Evolutionary conservation across 1,140 invertebrate species (phyloP).

Genomic region (Drosophila sechellia): DNA sequence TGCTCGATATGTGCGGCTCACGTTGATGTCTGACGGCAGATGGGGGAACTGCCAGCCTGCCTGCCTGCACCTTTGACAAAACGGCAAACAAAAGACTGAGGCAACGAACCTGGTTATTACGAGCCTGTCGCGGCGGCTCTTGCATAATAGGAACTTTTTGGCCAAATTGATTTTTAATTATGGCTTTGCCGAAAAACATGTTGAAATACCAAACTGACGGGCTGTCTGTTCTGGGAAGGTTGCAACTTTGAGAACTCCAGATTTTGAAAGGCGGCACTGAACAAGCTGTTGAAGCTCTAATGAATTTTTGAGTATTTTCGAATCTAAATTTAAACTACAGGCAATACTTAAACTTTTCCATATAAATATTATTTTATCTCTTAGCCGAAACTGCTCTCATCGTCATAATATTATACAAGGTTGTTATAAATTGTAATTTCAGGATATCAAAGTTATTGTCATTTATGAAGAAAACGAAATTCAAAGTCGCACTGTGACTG

Average conservation of each 20-base stretch:
- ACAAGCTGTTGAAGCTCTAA: background rate
- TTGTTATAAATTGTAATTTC: too few relatives aligned
- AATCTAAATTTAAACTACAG: background rate
- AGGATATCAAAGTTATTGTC: too few relatives aligned
- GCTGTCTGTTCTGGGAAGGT: slow-evolving; percentile 54
- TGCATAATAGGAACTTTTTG: slow-evolving; percentile 73
- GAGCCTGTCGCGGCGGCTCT: slow-evolving; percentile 41
- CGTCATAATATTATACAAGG: too few relatives aligned
- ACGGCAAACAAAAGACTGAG: slow-evolving; percentile 74
- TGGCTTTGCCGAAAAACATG: slow-evolving; percentile 38
- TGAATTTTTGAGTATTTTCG: background rate
- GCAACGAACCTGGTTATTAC: slow-evolving; percentile 72
- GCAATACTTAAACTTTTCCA: too few relatives aligned
- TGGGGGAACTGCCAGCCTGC: slow-evolving; percentile 7
- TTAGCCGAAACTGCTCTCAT: too few relatives aligned
- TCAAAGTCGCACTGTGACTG: background rate
- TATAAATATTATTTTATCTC: too few relatives aligned
- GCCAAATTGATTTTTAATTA: slow-evolving; percentile 83
- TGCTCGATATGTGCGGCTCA: slow-evolving; percentile 72
- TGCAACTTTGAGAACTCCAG: slow-evolving; percentile 13
- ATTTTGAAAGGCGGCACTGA: background rate
- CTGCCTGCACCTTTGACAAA: slow-evolving; percentile 73
- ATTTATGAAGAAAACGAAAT: too few relatives aligned
- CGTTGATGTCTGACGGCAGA: slow-evolving; percentile 65
- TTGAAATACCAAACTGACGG: slow-evolving; percentile 48